Evolutionary conservation across 2,797 vertebrate genomes (phyloP).

Genomic region (Anolis apletophallus): DNA sequence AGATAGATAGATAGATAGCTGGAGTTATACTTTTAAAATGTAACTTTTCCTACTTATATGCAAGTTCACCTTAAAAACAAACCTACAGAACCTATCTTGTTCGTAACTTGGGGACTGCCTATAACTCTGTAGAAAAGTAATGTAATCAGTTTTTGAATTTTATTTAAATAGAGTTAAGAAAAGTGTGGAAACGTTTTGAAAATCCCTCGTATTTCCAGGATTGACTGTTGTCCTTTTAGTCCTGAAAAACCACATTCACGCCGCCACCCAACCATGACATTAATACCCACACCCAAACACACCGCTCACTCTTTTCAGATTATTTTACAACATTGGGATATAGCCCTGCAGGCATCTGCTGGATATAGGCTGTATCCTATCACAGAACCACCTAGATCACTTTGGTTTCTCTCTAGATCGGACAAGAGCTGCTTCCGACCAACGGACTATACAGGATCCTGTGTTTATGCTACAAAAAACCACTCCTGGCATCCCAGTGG

Average conservation of each 20-base stretch:
- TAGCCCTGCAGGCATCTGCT: neutral
- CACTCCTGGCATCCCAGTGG: neutral
- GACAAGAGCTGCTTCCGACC: neutral
- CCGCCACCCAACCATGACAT: too few relatives aligned
- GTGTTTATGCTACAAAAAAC: neutral
- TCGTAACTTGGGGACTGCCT: too few relatives aligned
- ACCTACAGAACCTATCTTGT: too few relatives aligned
- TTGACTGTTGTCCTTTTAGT: neutral
- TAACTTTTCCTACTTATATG: too few relatives aligned
- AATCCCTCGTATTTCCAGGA: neutral
- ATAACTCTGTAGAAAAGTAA: too few relatives aligned
- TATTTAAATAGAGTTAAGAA: too few relatives aligned
- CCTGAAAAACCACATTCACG: neutral
- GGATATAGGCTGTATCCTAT: neutral
- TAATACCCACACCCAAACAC: neutral
- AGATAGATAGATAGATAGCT: too few relatives aligned
- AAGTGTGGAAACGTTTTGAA: too few relatives aligned
- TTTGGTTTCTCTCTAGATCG: neutral
- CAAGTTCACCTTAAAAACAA: too few relatives aligned
- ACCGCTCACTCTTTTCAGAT: neutral
- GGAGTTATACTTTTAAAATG: too few relatives aligned
- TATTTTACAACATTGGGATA: neutral
- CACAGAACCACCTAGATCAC: neutral
- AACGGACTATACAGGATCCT: neutral
- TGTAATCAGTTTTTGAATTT: too few relatives aligned